Percentiles rank a stretch among this genome's conserved stretches.
Evolutionary conservation across 2,113 vertebrate genomes (phyloP).

Genomic region (Bubo scandiacus): DNA sequence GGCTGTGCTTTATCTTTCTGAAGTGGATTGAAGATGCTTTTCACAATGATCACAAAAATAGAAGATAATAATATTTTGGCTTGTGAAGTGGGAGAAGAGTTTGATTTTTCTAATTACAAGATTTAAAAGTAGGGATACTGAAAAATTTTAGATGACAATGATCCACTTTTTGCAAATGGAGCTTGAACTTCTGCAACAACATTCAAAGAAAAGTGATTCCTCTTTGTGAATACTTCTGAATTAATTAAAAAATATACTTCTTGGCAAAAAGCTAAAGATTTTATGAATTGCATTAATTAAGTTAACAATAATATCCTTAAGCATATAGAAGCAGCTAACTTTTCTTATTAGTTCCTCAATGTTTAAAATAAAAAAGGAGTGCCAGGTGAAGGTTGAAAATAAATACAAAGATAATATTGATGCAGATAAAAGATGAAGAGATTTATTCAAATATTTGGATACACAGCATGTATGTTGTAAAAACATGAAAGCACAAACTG

Average conservation of each 20-base stretch:
- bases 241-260: background rate
- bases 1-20: background rate
- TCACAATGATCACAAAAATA: background rate
- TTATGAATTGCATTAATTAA: background rate
- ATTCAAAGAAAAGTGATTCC: background rate
- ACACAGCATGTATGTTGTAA: background rate
- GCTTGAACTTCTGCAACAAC: background rate
- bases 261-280: background rate
- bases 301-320: background rate
- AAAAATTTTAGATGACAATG: background rate
- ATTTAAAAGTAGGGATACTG: background rate
- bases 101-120: background rate
- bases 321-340: background rate
- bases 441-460: constrained; percentile 5
- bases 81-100: background rate
- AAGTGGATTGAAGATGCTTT: background rate
- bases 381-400: background rate
- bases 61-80: background rate
- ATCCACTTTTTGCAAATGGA: background rate
- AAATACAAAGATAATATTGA: background rate
- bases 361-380: background rate
- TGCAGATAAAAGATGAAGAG: background rate
- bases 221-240: background rate
- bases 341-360: background rate
- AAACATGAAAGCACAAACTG: background rate